Evolutionary conservation across 2,113 vertebrate genomes (phyloP), one percentile per base, ranked within the genome.

Genomic region (Mus pahari): DNA sequence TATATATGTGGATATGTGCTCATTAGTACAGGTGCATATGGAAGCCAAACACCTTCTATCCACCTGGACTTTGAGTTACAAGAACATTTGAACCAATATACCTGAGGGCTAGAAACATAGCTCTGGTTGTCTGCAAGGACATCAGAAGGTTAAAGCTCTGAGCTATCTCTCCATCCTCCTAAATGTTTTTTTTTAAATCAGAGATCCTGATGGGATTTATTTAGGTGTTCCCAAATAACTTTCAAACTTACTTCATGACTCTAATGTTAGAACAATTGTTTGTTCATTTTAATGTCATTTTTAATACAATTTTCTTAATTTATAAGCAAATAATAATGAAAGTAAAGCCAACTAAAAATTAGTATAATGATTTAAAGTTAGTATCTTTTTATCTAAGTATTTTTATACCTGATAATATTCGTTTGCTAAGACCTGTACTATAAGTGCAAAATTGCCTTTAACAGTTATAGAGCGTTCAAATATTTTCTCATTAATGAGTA

Each of bases 271-370:
- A 31, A 81, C 2, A 68, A 55, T n/a, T 73, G 33, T 4, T 66
- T 36, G 60, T 55, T 86, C 4, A 90, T 96, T 92, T 95, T 87
- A 31, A 82, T 24, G 16, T 73, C 39, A 86, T 68, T 64, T 33
- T 90, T 24, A 22, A 87, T 71, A 16, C 20, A 81, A 81, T 82
- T 90, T 58, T 74, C 45, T 24, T 48, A 73, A 79, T 58, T 89
- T 42, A 92, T 26, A 73, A 78, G 12, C 79, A 92, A 92, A 31
- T 86, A 55, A 88, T 64, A 68, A 77, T 64, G 45, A 33, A 79
- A 75, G 45, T 50, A 33, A 1, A 28, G 24, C 28, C 33, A 20
- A 55, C 24, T 81, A 68, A 10, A 75, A 75, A 17, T 36, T 16
- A 75, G 26, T 7, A 60, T 19, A 68, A 48, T 66, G 1, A 9